Conservation (phyloP, 1,140 invertebrate species). For the Euwallacea similis region DNA sequence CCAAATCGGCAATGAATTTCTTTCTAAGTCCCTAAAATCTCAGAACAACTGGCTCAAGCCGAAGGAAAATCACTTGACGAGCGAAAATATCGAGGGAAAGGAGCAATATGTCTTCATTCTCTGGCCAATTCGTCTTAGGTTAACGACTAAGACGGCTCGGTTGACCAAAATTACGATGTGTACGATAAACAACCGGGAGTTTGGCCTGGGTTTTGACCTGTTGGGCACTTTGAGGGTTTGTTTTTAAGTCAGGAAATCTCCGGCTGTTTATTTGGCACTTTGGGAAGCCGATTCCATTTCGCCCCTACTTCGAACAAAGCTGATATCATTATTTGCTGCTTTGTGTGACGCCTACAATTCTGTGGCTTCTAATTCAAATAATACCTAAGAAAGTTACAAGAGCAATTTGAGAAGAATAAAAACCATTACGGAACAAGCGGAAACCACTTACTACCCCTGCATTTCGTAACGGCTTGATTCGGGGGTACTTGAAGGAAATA, state of each 20-base stretch:
- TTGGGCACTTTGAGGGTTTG: conserved; percentile 9
- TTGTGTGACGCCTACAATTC: too few species aligned
- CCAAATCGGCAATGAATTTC: too few species aligned
- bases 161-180: conserved; percentile 35
- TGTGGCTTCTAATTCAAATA: background rate
- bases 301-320: too few species aligned
- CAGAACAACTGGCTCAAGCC: background rate
- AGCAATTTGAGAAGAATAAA: conserved; percentile 2
- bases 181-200: conserved; percentile 29
- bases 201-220: conserved; percentile 25
- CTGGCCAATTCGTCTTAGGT: conserved; percentile 30
- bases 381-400: background rate
- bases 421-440: conserved; percentile 1
- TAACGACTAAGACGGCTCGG: conserved; percentile 29
- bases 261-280: conserved; percentile 9
- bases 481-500: conserved; percentile 19
- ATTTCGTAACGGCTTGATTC: conserved; percentile 20
- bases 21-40: background rate
- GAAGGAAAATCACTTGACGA: conserved; percentile 4
- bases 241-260: conserved; percentile 12
- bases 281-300: background rate
- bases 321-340: too few species aligned
- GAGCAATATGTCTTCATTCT: conserved; percentile 30
- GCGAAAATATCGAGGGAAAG: conserved; percentile 21
- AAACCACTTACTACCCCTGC: background rate